Base-by-base conservation (phyloP, 2,888 invertebrate species). In the Pimpla rufipes region DNA sequence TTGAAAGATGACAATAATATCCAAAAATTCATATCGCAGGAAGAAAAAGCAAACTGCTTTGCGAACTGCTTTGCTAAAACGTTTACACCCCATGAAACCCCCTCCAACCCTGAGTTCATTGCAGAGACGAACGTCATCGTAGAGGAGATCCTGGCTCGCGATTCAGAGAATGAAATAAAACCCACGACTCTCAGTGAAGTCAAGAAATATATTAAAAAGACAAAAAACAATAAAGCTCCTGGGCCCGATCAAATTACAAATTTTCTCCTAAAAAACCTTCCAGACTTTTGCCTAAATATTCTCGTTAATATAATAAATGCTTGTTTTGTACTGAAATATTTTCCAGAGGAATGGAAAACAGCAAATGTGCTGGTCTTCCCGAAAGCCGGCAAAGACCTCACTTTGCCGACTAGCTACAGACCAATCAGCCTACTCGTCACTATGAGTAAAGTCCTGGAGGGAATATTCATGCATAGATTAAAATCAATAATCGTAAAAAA, bases 381-480 rank as follows among this genome's bases (percentile, higher is more conserved):
- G 10, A 77, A 81, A 59, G 52, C 81, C n/a, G 77, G 81, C 0
- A 81, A 81, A n/a, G 67, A 71, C 8, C 18, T 23, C 21, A 13
- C 37, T 23, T 42, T 70, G 4, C 71, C 81, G 1, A 71, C 57
- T 18, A 81, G 77, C 11, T 83, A 83, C 52, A 67, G 82, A 55
- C 82, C 82, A 52, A 82, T 79, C 18, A 78, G 67, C 18, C 62
- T 82, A 11, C 40, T 82, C 0, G n/a, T 29, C n/a, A 74, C 67
- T 4, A 52, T 71, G 45, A 71, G 77, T n/a, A 81, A 81, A 57
- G n/a, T 77, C 45, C 8, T 57, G n/a, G 81, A 81, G 57, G 71
- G 55, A 66, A 47, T 64, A 5, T 64, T 81, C 1, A 47, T 57
- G 5, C 13, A 35, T 35, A 70, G 62, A 66, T 6, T 81, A 10